These are phyloP conservation scores for Cydia pomonella DNA, from an alignment of 1,140 invertebrate genomes.

Conservation along the genomic window DNA sequence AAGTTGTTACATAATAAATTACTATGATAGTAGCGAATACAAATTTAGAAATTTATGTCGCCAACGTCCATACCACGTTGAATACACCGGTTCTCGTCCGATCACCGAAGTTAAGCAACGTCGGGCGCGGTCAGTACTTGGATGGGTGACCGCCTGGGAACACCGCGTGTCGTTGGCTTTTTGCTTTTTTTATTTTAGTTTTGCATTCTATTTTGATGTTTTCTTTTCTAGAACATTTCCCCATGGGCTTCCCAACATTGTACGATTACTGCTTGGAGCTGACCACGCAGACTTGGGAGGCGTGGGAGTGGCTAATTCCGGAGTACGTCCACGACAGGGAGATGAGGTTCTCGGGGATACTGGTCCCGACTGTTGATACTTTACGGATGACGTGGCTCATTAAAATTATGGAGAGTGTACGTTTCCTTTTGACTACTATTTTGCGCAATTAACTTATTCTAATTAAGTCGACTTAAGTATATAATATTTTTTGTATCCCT, in stretches of 20 bases:
- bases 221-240: conserved; percentile 83
- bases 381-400: conserved; percentile 89
- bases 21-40: neutral
- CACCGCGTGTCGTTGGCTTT: conserved; percentile 34
- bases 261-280: conserved; percentile 92
- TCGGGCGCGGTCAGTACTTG: conserved; percentile 32
- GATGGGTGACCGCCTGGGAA: conserved; percentile 33
- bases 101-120: conserved; percentile 33
- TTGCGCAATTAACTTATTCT: neutral
- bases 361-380: conserved; percentile 95
- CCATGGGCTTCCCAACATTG: conserved; percentile 84
- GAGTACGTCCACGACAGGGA: conserved; percentile 87
- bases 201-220: conserved; percentile 24
- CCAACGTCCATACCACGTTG: neutral
- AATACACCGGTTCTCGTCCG: conserved; percentile 30
- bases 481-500: too few species aligned
- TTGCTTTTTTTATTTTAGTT: conserved; percentile 18
- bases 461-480: too few species aligned
- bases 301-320: conserved; percentile 90
- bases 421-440: conserved; percentile 39
- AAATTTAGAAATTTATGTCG: neutral
- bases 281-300: conserved; percentile 88
- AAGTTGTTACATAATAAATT: conserved; percentile 24
- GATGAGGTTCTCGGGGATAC: conserved; percentile 89
- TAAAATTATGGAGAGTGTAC: conserved; percentile 87